phyloP scores from a whole-genome alignment of 2,797 vertebrate genomes.

The Crax fasciolata region DNA sequence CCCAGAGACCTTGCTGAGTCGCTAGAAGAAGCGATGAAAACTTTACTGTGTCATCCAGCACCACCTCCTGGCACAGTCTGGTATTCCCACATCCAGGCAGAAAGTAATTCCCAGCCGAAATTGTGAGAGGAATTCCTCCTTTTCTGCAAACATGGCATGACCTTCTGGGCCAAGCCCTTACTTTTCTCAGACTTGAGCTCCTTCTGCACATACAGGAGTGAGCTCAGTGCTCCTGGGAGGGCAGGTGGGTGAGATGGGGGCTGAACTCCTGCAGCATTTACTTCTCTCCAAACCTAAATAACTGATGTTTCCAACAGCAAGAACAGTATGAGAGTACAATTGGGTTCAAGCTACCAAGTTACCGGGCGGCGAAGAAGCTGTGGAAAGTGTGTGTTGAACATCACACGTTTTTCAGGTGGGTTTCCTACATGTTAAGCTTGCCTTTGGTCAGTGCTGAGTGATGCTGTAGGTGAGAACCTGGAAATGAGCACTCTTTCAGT shows the following conservation, averaged over 20 bases:
- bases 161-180: neutral
- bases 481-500: neutral
- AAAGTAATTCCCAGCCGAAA: neutral
- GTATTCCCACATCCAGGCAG: conserved; percentile 17
- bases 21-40: accelerated
- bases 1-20: neutral
- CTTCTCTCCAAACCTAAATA: neutral
- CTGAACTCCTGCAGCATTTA: neutral
- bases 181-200: neutral
- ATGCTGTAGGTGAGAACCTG: neutral
- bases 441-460: neutral
- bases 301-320: conserved; percentile 82
- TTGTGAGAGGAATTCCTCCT: neutral
- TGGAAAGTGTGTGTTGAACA: conserved; percentile 98
- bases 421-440: neutral
- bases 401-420: conserved; percentile 97
- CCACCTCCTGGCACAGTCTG: conserved; percentile 32
- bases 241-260: neutral
- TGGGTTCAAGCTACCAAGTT: conserved; percentile 95
- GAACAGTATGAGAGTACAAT: conserved; percentile 95
- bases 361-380: conserved; percentile 95
- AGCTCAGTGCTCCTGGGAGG: neutral
- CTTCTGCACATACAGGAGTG: neutral
- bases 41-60: neutral
- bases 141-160: neutral